Evolutionary conservation across 2,888 invertebrate genomes (phyloP), one percentile per base, ranked within the genome.

Genomic region (Epistrophella euchroma): DNA sequence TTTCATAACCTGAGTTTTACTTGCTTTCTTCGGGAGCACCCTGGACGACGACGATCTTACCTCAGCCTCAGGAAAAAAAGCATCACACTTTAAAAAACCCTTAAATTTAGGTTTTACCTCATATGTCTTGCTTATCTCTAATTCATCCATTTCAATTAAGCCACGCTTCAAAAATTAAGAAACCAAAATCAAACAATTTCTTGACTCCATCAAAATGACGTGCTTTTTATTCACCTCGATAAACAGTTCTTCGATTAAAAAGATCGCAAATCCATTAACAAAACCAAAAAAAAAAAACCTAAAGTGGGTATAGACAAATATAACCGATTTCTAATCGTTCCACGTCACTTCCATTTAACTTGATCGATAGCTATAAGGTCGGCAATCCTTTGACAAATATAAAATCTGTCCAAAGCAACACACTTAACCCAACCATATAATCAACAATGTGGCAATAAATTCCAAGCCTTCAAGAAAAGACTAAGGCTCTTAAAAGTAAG

Each of bases 371-470:
- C 76, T 50, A 19, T 52, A 50, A 22, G 55, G 85, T 81, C 86
- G 86, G 86, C 86, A 82, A 77, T 62, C 62, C 82, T 86, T 82
- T 86, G 86, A 81, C 81, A 80, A 81, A 43, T 52, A 60, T 7
- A 68, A 81, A 64, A 81, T 81, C 56, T 86, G 77, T 77, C 81
- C 70, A 81, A 81, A 62, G 72, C 52, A 76, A 68, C 76, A 74
- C 81, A 77, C 81, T 79, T 68, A 45, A 71, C 56, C 35, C 50
- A 79, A 32, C 9, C 47, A 47, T 37, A 47, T 32, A 32, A 45
- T 43, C 40, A 60, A 55, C 32, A 43, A 52, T 70, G 70, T 52
- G 70, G 60, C 52, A 68, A 75, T 75, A 79, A 79, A 85, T 85
- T 85, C 80, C 80, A 52, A 47, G 72, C 62, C 70, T 64, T 60